Evolutionary conservation across 2,113 vertebrate species (phyloP).

Genomic region (Phainopepla nitens): DNA sequence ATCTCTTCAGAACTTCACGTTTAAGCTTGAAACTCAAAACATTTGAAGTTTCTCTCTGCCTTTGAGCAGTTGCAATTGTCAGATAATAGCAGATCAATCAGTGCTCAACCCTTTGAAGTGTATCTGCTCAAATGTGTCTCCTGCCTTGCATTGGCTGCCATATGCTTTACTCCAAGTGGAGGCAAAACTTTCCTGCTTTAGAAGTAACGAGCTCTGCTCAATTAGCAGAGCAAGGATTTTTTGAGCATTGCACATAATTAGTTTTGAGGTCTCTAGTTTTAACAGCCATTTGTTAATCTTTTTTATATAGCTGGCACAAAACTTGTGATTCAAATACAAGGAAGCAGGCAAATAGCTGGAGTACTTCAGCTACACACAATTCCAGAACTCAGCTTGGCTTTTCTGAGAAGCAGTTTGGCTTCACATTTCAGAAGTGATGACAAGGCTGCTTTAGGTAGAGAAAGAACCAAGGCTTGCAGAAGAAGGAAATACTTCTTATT

Average conservation of each 20-base stretch:
- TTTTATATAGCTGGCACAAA: not conserved
- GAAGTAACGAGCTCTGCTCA: conserved; percentile 23
- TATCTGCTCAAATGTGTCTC: not conserved
- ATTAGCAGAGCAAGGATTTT: conserved; percentile 20
- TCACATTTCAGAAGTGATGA: not conserved
- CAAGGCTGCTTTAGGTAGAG: not conserved
- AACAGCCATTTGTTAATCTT: conserved; percentile 13
- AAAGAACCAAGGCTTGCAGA: not conserved
- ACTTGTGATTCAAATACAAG: not conserved
- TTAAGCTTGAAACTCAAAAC: not conserved
- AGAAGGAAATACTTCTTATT: not conserved
- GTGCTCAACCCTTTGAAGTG: conserved; percentile 19
- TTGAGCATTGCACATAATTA: not conserved
- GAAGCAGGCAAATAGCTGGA: not conserved
- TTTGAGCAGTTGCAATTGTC: conserved; percentile 43
- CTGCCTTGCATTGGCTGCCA: not conserved
- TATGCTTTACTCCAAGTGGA: not conserved
- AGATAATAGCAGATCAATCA: conserved; percentile 36
- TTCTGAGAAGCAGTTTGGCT: not conserved
- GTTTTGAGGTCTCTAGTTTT: conserved; percentile 3
- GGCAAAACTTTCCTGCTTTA: not conserved
- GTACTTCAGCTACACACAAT: not conserved
- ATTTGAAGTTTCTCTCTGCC: not conserved
- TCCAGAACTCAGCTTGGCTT: not conserved
- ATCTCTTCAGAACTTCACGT: not conserved